Conservation (phyloP, 2,888 invertebrate genomes). For the Autographa gamma region DNA sequence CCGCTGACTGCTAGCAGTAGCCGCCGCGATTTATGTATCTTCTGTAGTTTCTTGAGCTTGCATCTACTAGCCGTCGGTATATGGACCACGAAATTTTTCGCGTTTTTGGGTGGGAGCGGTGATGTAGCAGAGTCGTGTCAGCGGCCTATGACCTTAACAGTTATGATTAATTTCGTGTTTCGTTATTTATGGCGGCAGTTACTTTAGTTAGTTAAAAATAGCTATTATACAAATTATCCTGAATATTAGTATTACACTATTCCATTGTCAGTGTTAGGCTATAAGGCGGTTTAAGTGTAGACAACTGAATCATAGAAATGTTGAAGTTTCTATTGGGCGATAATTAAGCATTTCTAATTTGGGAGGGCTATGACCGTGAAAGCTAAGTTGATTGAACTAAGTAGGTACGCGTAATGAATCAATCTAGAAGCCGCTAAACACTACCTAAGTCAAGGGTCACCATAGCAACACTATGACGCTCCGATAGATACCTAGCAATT, state of each 20-base stretch:
- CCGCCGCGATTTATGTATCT: too few species aligned
- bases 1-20: too few species aligned
- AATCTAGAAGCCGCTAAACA: neutral
- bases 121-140: too few species aligned
- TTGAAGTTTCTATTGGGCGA: too few species aligned
- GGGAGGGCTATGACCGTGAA: too few species aligned
- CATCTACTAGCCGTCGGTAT: too few species aligned
- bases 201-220: neutral
- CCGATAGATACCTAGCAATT: slow-evolving; percentile 21
- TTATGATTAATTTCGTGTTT: neutral
- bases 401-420: too few species aligned
- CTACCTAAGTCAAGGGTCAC: neutral
- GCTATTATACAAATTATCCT: neutral
- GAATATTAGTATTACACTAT: neutral
- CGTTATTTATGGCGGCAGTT: neutral
- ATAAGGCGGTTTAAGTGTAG: neutral
- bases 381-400: too few species aligned
- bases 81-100: too few species aligned
- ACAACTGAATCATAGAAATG: neutral
- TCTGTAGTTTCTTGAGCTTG: too few species aligned
- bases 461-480: neutral
- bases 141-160: neutral
- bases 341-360: too few species aligned
- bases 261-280: neutral
- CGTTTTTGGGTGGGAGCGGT: too few species aligned